Conservation (phyloP, 2,113 vertebrate species). For the Muntiacus muntjak region DNA sequence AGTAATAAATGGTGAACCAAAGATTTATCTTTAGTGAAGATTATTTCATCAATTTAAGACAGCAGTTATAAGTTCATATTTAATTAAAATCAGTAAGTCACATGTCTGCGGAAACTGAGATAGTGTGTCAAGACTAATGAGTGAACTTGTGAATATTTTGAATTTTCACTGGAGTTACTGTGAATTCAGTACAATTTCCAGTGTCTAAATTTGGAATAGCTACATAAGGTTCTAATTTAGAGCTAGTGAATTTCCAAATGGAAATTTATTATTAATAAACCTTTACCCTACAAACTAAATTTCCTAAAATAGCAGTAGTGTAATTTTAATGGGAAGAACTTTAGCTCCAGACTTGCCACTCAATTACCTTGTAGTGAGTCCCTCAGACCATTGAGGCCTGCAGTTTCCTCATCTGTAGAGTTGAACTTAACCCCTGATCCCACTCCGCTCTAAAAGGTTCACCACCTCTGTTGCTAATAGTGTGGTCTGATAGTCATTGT, state of each 20-base stretch:
- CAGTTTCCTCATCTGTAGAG: background rate
- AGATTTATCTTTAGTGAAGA: background rate
- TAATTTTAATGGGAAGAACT: background rate
- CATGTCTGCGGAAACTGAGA: background rate
- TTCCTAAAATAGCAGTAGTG: background rate
- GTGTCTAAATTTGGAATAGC: background rate
- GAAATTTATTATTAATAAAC: background rate
- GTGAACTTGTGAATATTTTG: background rate
- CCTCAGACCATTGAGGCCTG: background rate
- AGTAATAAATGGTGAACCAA: background rate
- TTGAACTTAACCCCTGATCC: background rate
- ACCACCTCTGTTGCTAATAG: background rate
- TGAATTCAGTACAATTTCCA: background rate
- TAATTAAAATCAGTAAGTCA: slow-evolving; percentile 10
- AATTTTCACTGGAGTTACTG: background rate
- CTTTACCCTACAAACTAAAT: background rate
- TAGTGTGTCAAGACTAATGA: background rate
- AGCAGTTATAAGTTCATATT: background rate
- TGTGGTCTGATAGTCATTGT: background rate
- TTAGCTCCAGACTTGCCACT: background rate
- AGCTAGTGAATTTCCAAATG: slow-evolving; percentile 17
- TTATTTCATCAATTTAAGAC: background rate
- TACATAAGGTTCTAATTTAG: background rate
- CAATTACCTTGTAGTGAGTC: background rate
- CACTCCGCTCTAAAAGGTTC: background rate